Percentiles rank a stretch among this genome's conserved stretches.
Evolutionary conservation across 2,797 vertebrate genomes (phyloP).

Genomic region (Mormyrus proboscirostris): DNA sequence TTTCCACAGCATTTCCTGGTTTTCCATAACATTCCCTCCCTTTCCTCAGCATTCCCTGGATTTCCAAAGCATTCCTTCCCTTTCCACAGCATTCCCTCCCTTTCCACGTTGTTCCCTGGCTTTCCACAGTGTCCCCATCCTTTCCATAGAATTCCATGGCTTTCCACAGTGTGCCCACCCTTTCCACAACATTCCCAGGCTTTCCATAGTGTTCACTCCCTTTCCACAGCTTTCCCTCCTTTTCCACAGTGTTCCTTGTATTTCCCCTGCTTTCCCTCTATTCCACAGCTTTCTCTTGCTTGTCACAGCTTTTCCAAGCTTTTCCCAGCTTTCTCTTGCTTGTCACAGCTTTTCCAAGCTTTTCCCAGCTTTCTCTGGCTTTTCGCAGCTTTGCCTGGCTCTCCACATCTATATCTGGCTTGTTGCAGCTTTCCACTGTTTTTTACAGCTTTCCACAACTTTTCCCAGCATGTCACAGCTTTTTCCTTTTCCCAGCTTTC

Average conservation of each 20-base stretch:
- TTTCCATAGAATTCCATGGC: no score
- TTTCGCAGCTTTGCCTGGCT: neutral
- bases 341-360: neutral
- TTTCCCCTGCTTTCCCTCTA: neutral
- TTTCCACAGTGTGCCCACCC: no score
- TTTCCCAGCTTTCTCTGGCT: neutral
- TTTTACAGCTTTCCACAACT: neutral
- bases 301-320: neutral
- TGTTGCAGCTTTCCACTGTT: neutral
- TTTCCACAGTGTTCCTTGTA: neutral
- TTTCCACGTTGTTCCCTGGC: no score
- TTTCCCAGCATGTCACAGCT: neutral
- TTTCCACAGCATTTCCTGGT: neutral
- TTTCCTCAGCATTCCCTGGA: neutral
- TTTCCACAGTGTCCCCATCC: no score
- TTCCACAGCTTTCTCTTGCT: neutral
- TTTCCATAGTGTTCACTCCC: neutral
- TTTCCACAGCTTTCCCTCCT: neutral
- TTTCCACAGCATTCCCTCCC: neutral
- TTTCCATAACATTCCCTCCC: no score
- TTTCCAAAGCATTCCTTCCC: neutral
- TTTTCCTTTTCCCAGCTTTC: neutral
- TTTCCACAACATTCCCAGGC: no score
- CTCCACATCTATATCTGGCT: neutral
- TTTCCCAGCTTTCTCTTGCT: neutral